These are phyloP conservation scores for Yponomeuta evonymella DNA, from an alignment of 2,888 invertebrate species.

Conservation along the genomic window DNA sequence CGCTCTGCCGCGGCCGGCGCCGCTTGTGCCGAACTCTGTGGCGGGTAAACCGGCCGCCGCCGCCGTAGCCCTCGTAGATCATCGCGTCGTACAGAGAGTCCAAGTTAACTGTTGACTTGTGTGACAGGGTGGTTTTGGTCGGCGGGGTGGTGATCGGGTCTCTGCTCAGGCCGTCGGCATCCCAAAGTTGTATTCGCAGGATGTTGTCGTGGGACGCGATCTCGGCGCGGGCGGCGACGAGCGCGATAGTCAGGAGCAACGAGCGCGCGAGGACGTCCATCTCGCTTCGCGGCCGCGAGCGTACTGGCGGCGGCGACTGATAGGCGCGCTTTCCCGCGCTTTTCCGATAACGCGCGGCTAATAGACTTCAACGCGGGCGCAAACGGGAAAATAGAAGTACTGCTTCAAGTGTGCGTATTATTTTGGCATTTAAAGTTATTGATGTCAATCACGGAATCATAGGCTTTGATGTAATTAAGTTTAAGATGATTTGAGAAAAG, in stretches of 20 bases:
- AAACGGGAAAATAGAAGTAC: neutral
- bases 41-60: slow-evolving; percentile 52
- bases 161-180: slow-evolving; percentile 63
- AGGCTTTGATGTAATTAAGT: no score
- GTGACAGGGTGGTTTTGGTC: slow-evolving; percentile 28
- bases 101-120: slow-evolving; percentile 57
- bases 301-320: slow-evolving; percentile 45
- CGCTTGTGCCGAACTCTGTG: slow-evolving; percentile 69
- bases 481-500: no score
- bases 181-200: slow-evolving; percentile 67
- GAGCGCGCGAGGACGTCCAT: slow-evolving; percentile 59
- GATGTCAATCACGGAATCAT: no score
- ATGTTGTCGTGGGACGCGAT: slow-evolving; percentile 66
- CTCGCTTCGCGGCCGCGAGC: slow-evolving; percentile 61
- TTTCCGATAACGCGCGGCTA: slow-evolving; percentile 58
- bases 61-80: slow-evolving; percentile 57
- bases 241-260: slow-evolving; percentile 50
- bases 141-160: slow-evolving; percentile 44
- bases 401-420: no score
- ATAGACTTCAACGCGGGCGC: slow-evolving; percentile 46
- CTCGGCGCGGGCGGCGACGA: slow-evolving; percentile 60
- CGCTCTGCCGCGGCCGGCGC: slow-evolving; percentile 58
- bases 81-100: slow-evolving; percentile 60
- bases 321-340: slow-evolving; percentile 65
- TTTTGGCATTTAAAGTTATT: no score